Evolutionary conservation across 2,113 vertebrate genomes (phyloP).

Genomic region (Centropristis striata): DNA sequence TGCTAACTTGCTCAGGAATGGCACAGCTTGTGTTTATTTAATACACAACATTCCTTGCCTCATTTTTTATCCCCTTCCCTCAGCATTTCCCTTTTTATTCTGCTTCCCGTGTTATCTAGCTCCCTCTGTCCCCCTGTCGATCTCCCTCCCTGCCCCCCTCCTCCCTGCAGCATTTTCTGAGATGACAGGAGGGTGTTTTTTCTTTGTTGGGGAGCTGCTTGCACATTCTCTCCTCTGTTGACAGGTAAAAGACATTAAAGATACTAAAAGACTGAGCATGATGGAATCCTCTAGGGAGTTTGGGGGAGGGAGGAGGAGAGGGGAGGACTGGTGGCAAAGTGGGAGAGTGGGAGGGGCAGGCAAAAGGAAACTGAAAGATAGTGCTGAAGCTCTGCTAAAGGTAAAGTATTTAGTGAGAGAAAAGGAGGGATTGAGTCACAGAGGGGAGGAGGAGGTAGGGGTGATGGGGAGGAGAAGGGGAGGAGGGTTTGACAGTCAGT

Average conservation of each 20-base stretch:
- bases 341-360: constrained; percentile 8
- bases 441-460: constrained; percentile 27
- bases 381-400: constrained; percentile 63
- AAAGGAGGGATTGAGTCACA: constrained; percentile 71
- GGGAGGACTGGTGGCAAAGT: constrained; percentile 51
- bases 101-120: constrained; percentile 55
- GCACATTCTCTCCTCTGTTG: constrained; percentile 79
- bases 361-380: constrained; percentile 52
- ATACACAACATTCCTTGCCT: constrained; percentile 39
- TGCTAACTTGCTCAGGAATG: constrained; percentile 12
- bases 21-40: constrained; percentile 35
- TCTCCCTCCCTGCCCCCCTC: constrained; percentile 53
- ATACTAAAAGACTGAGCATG: constrained; percentile 79
- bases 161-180: constrained; percentile 73
- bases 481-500: constrained; percentile 73
- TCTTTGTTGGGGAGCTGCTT: constrained; percentile 78
- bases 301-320: constrained; percentile 35
- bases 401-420: constrained; percentile 72
- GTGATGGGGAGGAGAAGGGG: constrained; percentile 11
- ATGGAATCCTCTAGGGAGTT: constrained; percentile 76
- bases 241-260: constrained; percentile 84
- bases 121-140: constrained; percentile 63
- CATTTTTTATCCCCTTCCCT: constrained; percentile 38
- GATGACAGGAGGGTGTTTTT: constrained; percentile 81
- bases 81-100: constrained; percentile 60